Base-by-base conservation (phyloP, 2,797 vertebrate species). In the Acridotheres tristis region DNA sequence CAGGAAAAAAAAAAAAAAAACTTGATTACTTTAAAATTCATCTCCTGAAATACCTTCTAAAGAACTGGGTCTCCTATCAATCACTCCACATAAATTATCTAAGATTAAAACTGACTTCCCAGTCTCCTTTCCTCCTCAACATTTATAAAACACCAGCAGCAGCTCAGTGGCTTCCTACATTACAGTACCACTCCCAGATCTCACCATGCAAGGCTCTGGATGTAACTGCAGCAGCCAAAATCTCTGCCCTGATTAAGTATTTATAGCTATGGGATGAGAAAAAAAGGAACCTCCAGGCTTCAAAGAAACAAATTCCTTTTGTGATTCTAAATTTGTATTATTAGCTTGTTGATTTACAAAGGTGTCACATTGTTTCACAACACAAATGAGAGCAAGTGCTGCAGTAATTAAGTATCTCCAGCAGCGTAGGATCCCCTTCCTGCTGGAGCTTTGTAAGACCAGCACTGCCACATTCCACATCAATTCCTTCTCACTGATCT, bases 401-500 rank as follows among this genome's bases (percentile, higher is more conserved):
- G 32, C 1, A 51, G 22, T 38, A 90, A 93, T 86, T 81, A 76
- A 75, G 11, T 2, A 30, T 50, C 85, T 93, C 76, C 87, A 83
- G 61, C 34, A 80, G 30, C 0, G 1, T 3, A 50, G 9, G 43
- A 72, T 76, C 21, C 29, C 5, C 0, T 23, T 91, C 71, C 8
- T n/a, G 50, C 47, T 25, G n/a, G 9, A 51, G 40, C 76, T 79
- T 5, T 53, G 65, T 2, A 78, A 59, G 59, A 92, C 85, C 85
- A 95, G 95, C 94, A 69, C 2, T 25, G 47, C 89, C 72, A 83
- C 93, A 93, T 96, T 95, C 93, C 96, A 88, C 78, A 89, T 55
- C 26, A 29, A 47, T 78, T 91, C 79, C 81, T 51, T 78, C 82
- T 88, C 69, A 20, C 85, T 88, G 71, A 73, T 85, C 75, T 87